Percentiles rank a stretch among this genome's conserved stretches.
These are phyloP conservation scores for Rhadina sibilatrix DNA, from an alignment of 2,113 vertebrate species.

Conservation along the genomic window DNA sequence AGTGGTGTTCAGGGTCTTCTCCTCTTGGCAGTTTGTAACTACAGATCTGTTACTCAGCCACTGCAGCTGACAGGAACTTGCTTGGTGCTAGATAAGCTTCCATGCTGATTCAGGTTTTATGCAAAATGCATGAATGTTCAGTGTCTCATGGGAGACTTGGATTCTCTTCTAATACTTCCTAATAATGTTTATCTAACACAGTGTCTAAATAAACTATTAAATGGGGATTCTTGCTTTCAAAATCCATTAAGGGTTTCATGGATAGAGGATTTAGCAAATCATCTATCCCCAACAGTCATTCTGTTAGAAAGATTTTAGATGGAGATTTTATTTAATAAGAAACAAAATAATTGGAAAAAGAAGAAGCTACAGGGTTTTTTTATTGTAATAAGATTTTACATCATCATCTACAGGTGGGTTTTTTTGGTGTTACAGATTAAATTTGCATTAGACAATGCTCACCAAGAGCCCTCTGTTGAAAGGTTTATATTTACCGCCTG, in stretches of 20 bases:
- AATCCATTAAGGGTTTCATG: background rate
- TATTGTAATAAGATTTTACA: background rate
- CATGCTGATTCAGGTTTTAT: conserved; percentile 7
- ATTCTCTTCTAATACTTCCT: conserved; percentile 22
- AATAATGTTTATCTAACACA: conserved; percentile 10
- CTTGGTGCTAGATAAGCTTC: background rate
- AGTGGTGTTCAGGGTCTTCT: background rate
- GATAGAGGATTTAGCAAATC: background rate
- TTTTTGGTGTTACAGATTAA: background rate
- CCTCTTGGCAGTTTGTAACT: background rate
- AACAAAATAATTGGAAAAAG: background rate
- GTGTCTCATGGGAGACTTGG: background rate
- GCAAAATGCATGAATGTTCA: background rate
- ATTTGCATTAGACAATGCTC: background rate
- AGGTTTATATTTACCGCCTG: background rate
- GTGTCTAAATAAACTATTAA: conserved; percentile 39
- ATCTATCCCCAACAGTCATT: background rate
- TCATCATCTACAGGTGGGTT: background rate
- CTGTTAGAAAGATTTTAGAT: background rate
- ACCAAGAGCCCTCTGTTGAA: background rate
- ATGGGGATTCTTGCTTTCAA: background rate
- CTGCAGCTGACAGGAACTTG: background rate
- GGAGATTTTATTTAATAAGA: background rate
- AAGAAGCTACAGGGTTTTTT: background rate
- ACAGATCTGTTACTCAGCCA: background rate